These are phyloP conservation scores for Watsonalla cultraria DNA, from an alignment of 2,888 invertebrate genomes.

Conservation along the genomic window DNA sequence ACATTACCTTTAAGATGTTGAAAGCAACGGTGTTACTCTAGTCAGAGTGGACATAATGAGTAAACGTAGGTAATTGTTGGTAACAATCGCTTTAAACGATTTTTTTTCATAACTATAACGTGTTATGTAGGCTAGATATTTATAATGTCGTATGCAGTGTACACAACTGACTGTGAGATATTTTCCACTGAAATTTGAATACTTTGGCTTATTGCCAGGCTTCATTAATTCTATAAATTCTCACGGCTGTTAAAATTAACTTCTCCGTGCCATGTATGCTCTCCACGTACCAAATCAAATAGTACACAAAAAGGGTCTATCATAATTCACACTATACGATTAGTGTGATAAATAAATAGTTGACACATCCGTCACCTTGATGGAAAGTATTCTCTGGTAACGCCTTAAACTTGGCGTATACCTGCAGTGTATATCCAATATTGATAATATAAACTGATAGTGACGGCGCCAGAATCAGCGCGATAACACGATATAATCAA, in stretches of 20 bases:
- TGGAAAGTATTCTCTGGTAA: constrained; percentile 4
- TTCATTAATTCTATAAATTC: constrained; percentile 23
- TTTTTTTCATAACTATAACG: background rate
- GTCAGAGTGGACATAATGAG: no score
- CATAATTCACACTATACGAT: background rate
- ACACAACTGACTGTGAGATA: constrained; percentile 15
- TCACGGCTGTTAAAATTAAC: constrained; percentile 14
- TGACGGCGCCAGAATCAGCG: constrained; percentile 25
- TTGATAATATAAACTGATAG: constrained; percentile 49
- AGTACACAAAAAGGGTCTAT: background rate
- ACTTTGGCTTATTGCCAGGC: constrained; percentile 36
- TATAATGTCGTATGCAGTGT: background rate
- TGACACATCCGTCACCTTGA: no score
- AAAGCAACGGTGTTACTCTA: no score
- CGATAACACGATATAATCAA: constrained; percentile 43
- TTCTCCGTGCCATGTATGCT: background rate
- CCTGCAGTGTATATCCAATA: constrained; percentile 25
- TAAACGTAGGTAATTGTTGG: no score
- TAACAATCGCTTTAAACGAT: background rate
- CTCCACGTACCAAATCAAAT: background rate
- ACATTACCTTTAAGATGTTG: no score
- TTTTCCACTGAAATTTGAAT: constrained; percentile 24
- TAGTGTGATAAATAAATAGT: background rate
- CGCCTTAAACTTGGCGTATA: constrained; percentile 23
- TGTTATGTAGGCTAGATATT: background rate